Base-by-base conservation (phyloP, 2,113 vertebrate genomes). In the Ophiodon elongatus region DNA sequence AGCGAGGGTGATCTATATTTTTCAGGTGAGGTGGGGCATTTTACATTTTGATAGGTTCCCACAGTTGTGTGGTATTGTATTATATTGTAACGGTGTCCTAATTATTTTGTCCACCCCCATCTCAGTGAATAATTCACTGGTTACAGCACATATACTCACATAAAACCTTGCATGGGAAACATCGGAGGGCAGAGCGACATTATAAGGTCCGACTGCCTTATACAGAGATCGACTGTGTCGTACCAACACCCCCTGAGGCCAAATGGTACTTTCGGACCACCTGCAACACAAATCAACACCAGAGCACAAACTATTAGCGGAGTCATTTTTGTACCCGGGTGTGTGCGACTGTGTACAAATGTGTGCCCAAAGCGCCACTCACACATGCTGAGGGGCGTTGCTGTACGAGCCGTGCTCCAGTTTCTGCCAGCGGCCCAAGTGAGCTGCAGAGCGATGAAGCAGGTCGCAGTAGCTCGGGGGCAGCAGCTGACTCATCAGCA, bases 131-230 rank as follows among this genome's bases (percentile, higher is more conserved):
- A 19, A 50, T 66, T 15, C 17, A 60, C 25, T 35, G 7, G 68
- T 62, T n/a, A 59, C 9, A 73, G 13, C 0, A 67, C 8, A 69
- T 19, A 82, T 96, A 99, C 98, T 99, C 96, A 97, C 98, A 93
- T 99, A 99, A 94, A 99, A 99, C 83, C 98, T 97, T 89, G 98
- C 97, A 19, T 99, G 98, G 57, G 98, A 99, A 64, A 98, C 97
- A 0, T 99, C 98, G 43, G 98, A 98, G 93, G 98, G 98, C 94
- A 99, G 95, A 77, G 98, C 98, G 83, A 99, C 98, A 10, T 99
- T 99, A 92, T 97, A 98, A 83, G 98, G 93, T 78, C 98, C 98
- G 27, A 99, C 96, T 64, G 98, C 98, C 93, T 98, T 99, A 88
- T 99, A 99, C 21, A 99, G 96, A 91, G 96, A 97, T 65, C 98